A percentile compares a stretch with the other conserved stretches of the same genome.
phyloP scores from a whole-genome alignment of 2,888 invertebrate species.

The Hedya salicella region DNA sequence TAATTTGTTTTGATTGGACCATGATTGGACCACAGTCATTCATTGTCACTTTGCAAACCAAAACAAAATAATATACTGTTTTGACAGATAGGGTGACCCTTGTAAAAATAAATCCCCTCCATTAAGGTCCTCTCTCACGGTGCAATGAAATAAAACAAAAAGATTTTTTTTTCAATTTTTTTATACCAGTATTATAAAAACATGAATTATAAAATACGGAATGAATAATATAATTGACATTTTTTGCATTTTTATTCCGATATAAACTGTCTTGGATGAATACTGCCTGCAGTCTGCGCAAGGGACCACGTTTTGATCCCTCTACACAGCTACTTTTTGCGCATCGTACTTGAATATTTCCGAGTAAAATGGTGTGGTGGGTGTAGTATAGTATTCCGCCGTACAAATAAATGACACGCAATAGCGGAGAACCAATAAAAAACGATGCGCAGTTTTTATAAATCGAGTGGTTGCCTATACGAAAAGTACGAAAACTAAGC shows the following conservation, averaged over 20 bases:
- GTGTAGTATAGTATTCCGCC: conserved; percentile 67
- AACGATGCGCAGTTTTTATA: conserved; percentile 81
- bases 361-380: conserved; percentile 44
- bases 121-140: conserved; percentile 26
- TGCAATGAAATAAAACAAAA: conserved; percentile 10
- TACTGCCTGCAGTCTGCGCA: conserved; percentile 42
- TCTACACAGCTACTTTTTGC: conserved; percentile 44
- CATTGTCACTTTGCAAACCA: too few species aligned
- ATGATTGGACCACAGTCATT: too few species aligned
- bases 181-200: background rate
- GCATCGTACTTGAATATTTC: conserved; percentile 46
- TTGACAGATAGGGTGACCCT: conserved; percentile 17
- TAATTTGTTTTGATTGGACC: too few species aligned
- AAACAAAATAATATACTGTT: background rate
- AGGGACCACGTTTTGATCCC: conserved; percentile 43
- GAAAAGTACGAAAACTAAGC: conserved; percentile 67
- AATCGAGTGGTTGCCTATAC: conserved; percentile 69
- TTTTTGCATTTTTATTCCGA: conserved; percentile 8
- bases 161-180: conserved; percentile 13
- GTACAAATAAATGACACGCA: conserved; percentile 84
- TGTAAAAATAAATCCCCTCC: background rate
- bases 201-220: conserved; percentile 7
- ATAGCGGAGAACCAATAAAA: conserved; percentile 80
- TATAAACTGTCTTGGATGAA: conserved; percentile 17
- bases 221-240: background rate